Conservation (phyloP, 1,140 invertebrate species). For the Drosophila busckii region DNA sequence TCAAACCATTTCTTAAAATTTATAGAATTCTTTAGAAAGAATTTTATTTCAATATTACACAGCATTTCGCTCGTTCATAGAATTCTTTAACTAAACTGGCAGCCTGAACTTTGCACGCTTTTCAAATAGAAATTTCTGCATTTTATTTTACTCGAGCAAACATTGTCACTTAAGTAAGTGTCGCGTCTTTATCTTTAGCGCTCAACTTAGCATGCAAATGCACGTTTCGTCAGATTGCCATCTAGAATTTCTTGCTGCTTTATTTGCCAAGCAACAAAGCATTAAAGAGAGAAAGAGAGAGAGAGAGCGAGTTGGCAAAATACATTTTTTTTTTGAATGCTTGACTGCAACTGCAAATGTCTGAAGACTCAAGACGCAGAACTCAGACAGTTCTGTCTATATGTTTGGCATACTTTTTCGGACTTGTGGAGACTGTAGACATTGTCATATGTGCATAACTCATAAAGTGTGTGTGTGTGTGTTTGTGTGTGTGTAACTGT, state of each 20-base stretch:
- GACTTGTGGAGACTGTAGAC: conserved; percentile 7
- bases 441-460: conserved; percentile 66
- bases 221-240: conserved; percentile 44
- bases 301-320: no score
- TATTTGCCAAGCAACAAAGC: conserved; percentile 33
- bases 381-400: conserved; percentile 8
- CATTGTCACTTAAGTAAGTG: no score
- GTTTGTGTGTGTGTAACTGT: conserved; percentile 1
- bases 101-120: no score
- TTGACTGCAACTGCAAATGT: neutral
- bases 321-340: conserved; percentile 24
- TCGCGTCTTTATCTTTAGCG: conserved; percentile 47
- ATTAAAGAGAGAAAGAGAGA: no score
- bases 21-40: no score
- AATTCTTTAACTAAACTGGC: no score
- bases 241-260: conserved; percentile 22
- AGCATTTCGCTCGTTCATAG: no score
- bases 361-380: no score
- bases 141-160: no score
- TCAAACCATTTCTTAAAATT: no score
- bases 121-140: no score
- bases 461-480: conserved; percentile 48
- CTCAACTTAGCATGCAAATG: conserved; percentile 56
- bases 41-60: no score
- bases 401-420: conserved; percentile 57